Conservation (phyloP, 2,888 invertebrate species). For the Volucella inanis region DNA sequence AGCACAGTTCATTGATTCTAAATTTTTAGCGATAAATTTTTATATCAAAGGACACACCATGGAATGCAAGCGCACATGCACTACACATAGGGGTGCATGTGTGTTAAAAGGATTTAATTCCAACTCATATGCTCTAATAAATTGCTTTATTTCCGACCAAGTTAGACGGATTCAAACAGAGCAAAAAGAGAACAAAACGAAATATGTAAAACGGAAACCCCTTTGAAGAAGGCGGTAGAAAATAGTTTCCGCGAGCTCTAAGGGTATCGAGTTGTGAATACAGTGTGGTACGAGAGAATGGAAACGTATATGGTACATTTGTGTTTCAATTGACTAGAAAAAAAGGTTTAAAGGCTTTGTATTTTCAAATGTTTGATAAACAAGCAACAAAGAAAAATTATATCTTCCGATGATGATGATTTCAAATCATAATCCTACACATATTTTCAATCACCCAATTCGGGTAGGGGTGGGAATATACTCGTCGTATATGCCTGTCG, state of each 20-base stretch:
- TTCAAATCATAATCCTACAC: too few species aligned
- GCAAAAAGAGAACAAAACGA: conserved; percentile 14
- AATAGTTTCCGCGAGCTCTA: neutral
- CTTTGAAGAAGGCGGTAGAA: neutral
- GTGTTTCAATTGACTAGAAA: too few species aligned
- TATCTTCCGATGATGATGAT: too few species aligned
- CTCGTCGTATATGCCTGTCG: too few species aligned
- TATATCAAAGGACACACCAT: conserved; percentile 41
- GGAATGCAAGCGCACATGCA: conserved; percentile 18
- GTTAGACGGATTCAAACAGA: conserved; percentile 15
- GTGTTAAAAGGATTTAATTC: conserved; percentile 62
- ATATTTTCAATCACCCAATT: too few species aligned
- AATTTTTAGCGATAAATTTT: conserved; percentile 67
- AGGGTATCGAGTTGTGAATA: neutral
- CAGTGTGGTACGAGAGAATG: conserved; percentile 10
- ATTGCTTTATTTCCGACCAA: conserved; percentile 60
- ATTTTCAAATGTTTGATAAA: too few species aligned
- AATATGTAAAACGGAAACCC: neutral
- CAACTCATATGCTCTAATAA: conserved; percentile 67
- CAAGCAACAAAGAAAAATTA: too few species aligned
- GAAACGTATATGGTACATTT: neutral
- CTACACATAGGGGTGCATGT: conserved; percentile 14
- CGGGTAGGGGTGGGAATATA: too few species aligned
- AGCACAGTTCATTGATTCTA: conserved; percentile 71
- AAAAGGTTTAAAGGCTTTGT: too few species aligned